Base-by-base conservation (phyloP, 2,113 vertebrate species). In the Ceyx margarethae region DNA sequence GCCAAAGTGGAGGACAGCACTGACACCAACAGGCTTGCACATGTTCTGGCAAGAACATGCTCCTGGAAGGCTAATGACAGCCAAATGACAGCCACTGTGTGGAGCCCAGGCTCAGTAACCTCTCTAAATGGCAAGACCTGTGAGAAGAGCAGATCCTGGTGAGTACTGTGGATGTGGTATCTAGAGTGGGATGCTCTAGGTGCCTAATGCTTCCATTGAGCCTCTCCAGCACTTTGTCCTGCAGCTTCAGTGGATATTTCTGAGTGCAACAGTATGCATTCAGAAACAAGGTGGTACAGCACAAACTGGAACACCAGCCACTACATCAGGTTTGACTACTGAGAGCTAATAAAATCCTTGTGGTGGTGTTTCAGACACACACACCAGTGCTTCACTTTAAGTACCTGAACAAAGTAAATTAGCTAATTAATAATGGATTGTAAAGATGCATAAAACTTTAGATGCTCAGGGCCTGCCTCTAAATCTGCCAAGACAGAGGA, bases 11-110 rank as follows among this genome's bases (percentile, higher is more conserved):
- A 75, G 13, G 35, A n/a, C 61, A 68, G 16, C 1, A 0, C 18
- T 37, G 50, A 53, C 54, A 45, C 23, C 40, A 60, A 65, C 0
- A 2, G 73, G 31, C 33, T 56, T 3, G 1, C 0, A 3, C 1
- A 1, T 46, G 51, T 69, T 60, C 46, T 6, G 2, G 29, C 10
- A 42, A 20, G 46, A 46, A 20, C 22, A 13, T 5, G 58, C 29
- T 69, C 42, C 42, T 46, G 62, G 35, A 51, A 69, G 42, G 45
- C 31, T 75, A 71, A 57, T 26, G 19, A 25, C 71, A 66, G 33
- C 40, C 51, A 79, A 51, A 74, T 11, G 29, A 71, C 0, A 61
- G 57, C 5, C 18, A 61, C 13, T 1, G 0, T 1, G 3, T 43
- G n/a, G 33, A 66, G 15, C 28, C 50, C 0, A 31, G 0, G 50